These are phyloP conservation scores for Diorhabda sublineata DNA, from an alignment of 1,140 invertebrate genomes.

Conservation along the genomic window DNA sequence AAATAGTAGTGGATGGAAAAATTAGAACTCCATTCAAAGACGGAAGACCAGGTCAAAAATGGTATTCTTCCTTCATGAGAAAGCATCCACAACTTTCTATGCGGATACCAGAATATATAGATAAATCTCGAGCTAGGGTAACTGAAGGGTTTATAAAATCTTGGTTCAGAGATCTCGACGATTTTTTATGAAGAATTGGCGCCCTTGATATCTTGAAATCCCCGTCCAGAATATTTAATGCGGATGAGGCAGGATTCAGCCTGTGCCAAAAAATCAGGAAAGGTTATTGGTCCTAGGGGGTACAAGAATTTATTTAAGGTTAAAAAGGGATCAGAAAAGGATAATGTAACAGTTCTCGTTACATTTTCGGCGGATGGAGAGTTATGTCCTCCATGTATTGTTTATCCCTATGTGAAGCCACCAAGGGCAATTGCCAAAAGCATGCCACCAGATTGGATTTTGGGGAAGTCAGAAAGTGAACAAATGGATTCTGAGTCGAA, in stretches of 20 bases:
- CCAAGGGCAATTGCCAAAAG: neutral
- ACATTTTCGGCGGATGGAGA: conserved; percentile 10
- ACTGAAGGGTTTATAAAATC: too few relatives aligned
- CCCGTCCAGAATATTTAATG: too few relatives aligned
- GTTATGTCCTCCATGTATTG: conserved; percentile 2
- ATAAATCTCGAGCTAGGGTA: too few relatives aligned
- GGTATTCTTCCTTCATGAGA: too few relatives aligned
- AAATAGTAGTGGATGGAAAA: conserved; percentile 7
- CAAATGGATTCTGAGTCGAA: conserved; percentile 35
- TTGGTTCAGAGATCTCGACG: too few relatives aligned
- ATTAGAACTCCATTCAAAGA: neutral
- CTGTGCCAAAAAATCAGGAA: conserved; percentile 34
- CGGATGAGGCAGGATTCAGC: conserved; percentile 32
- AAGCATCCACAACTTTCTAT: too few relatives aligned
- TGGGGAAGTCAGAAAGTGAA: conserved; percentile 39
- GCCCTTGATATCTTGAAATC: too few relatives aligned
- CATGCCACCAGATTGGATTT: conserved; percentile 37
- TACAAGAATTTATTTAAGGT: conserved; percentile 38
- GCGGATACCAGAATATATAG: too few relatives aligned
- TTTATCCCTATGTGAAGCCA: conserved; percentile 31
- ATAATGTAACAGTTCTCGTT: too few relatives aligned
- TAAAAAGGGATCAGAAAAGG: neutral
- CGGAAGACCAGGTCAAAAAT: too few relatives aligned
- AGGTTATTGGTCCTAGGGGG: conserved; percentile 35
- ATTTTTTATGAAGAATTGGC: too few relatives aligned